phyloP scores from a whole-genome alignment of 2,888 invertebrate species.

The Tachina grossa region DNA sequence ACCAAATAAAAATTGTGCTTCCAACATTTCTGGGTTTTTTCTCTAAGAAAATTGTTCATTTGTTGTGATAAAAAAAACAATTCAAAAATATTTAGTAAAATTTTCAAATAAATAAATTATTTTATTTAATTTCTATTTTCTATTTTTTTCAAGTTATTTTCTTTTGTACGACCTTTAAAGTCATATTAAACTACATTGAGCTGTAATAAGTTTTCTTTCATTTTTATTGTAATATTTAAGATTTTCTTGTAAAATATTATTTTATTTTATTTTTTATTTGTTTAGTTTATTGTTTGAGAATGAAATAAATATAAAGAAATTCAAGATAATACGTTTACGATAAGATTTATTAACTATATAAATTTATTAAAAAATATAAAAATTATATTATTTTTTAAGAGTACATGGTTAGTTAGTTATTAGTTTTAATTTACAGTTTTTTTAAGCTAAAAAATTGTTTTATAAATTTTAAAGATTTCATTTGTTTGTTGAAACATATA shows the following conservation, averaged over 20 bases:
- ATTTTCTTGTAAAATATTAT: constrained; percentile 24
- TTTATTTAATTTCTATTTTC: constrained; percentile 17
- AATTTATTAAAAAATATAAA: constrained; percentile 33
- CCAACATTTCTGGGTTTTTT: constrained; percentile 60
- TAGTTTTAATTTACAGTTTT: constrained; percentile 29
- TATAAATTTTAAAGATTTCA: background rate
- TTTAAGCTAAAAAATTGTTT: constrained; percentile 22
- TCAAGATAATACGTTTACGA: constrained; percentile 8
- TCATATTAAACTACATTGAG: constrained; percentile 45
- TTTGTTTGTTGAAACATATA: background rate
- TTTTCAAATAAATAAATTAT: constrained; percentile 34
- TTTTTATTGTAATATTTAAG: constrained; percentile 16
- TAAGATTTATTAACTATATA: constrained; percentile 22
- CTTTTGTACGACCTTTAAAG: constrained; percentile 22
- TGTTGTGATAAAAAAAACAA: background rate
- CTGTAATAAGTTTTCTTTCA: constrained; percentile 24
- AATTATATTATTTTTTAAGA: constrained; percentile 34
- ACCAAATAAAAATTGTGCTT: constrained; percentile 64
- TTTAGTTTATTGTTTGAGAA: constrained; percentile 31
- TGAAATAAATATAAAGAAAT: constrained; percentile 26
- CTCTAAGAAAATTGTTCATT: background rate
- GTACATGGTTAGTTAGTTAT: constrained; percentile 7
- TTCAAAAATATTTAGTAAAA: background rate
- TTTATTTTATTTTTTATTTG: constrained; percentile 16
- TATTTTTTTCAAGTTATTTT: background rate